Evolutionary conservation across 37 sponge, comb jelly and placozoan genomes (phyloP), one percentile per base, ranked within the genome.

Genomic region (Haliclona indistincta): DNA sequence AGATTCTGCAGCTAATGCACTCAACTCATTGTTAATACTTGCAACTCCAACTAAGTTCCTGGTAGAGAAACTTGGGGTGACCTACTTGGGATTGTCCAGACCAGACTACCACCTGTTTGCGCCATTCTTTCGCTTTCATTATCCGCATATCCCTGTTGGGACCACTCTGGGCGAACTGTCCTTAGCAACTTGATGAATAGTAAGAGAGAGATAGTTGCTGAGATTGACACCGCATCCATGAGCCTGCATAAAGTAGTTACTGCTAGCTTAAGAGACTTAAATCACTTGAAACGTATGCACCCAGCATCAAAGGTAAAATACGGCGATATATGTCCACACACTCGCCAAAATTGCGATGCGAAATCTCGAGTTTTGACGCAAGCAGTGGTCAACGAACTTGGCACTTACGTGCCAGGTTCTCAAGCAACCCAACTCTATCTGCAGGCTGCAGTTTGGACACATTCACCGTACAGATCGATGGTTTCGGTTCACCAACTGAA

Each of bases 121-220:
- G 3, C 67, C 77, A 3, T 29, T 76, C 22, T 11, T 30, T 3
- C 29, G 47, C 7, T 64, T 44, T 66, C 77, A 26, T 64, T 51
- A 10, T 45, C 64, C 52, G 65, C 77, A 5, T 65, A 65, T 43
- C 77, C 66, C 29, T 76, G 66, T 45, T 75, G 63, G 76, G 63
- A 62, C 8, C 64, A 75, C 58, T 70, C 63, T 10, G 32, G 47
- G 33, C 5, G 76, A n/a, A 75, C 76, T 8, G 6, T 45, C 4
- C 5, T 62, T 5, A 3, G 54, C 2, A 64, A 64, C 66, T 6
- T 76, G 3, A 3, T 49, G 67, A 76, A 53, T 54, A 38, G 25
- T 7, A 76, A 13, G 13, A 47, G 8, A 47, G 13, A 13, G 13
- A 47, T 47, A 17, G 13, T 47, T 47, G 49, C 49, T 17, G 49